Evolutionary conservation across 2,113 vertebrate genomes (phyloP), one percentile per base, ranked within the genome.

Genomic region (Dicaeum eximium): DNA sequence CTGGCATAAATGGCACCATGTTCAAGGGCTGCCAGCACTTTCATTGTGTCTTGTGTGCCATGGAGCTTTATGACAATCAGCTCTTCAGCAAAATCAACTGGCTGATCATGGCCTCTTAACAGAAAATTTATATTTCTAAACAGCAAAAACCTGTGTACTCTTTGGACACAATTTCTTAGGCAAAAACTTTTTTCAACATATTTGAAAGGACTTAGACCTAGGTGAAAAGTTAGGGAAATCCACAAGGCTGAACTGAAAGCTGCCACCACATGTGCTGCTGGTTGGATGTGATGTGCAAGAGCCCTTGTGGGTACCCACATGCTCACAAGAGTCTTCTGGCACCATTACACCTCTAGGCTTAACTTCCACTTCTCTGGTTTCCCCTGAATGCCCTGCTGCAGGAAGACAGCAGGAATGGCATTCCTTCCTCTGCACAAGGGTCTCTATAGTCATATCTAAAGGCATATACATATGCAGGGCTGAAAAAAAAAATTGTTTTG

Each of bases 111-210:
- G 24, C 11, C 33, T 54, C 66, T 69, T 64, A 65, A 73, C 35
- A 61, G 53, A 53, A 50, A 65, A 53, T 35, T 30, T 42, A 1
- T 75, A 18, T 54, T 61, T 84, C 38, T 44, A 30, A 85, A 65
- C 10, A 72, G 38, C 16, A 13, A 31, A 72, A 60, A 13, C 10
- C 25, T 64, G 7, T 1, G 0, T 31, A 44, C 0, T 2, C 40
- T 85, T 87, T 44, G 17, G 42, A 7, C 30, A 60, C 1, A 10
- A 6, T 25, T 60, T 73, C 69, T 61, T 77, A 38, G 31, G 15
- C 58, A 71, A 79, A 80, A 47, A 6, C 15, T 90, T 72, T 19
- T 65, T 80, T 48, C 21, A 13, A 28, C 9, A 25, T 71, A 8
- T 47, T 71, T 61, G 31, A 65, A 82, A 48, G n/a, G 11, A 65